A percentile compares a stretch with the other conserved stretches of the same genome.
phyloP scores from a whole-genome alignment of 2,888 invertebrate genomes.

The Bibio marci region DNA sequence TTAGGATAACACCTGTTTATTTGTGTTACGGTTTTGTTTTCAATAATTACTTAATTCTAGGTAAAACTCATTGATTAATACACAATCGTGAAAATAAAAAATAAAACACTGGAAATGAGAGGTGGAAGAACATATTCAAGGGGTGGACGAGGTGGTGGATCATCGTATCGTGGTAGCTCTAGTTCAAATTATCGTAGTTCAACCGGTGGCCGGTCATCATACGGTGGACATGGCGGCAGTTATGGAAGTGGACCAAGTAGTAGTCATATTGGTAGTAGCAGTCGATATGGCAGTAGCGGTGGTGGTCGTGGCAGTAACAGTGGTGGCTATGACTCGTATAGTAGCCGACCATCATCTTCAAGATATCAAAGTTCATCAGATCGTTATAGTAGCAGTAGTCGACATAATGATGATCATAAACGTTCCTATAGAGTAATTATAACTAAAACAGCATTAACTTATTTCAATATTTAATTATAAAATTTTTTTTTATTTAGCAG shows the following conservation, averaged over 20 bases:
- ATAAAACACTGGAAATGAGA: too few relatives aligned
- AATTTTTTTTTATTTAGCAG: not conserved
- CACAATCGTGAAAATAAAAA: too few relatives aligned
- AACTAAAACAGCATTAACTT: not conserved
- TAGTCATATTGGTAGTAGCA: not conserved
- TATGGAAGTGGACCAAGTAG: not conserved
- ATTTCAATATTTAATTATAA: not conserved
- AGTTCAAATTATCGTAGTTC: constrained; percentile 9
- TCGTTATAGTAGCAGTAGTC: not conserved
- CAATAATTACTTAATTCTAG: too few relatives aligned
- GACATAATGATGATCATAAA: not conserved
- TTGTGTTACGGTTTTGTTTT: too few relatives aligned
- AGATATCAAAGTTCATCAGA: not conserved
- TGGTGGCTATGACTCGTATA: not conserved
- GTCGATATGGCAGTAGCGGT: too few relatives aligned
- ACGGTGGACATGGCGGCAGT: not conserved
- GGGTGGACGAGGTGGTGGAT: constrained; percentile 12
- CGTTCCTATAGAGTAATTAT: not conserved
- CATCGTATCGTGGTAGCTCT: constrained; percentile 15
- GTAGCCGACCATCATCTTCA: not conserved
- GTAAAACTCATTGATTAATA: too few relatives aligned
- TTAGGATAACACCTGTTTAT: too few relatives aligned
- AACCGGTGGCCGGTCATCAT: not conserved
- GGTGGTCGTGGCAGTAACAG: not conserved
- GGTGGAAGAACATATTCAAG: not conserved